These are phyloP conservation scores for Bergia puertoricense DNA, from an alignment of 92 coral and sea anemone genomes.

Conservation along the genomic window DNA sequence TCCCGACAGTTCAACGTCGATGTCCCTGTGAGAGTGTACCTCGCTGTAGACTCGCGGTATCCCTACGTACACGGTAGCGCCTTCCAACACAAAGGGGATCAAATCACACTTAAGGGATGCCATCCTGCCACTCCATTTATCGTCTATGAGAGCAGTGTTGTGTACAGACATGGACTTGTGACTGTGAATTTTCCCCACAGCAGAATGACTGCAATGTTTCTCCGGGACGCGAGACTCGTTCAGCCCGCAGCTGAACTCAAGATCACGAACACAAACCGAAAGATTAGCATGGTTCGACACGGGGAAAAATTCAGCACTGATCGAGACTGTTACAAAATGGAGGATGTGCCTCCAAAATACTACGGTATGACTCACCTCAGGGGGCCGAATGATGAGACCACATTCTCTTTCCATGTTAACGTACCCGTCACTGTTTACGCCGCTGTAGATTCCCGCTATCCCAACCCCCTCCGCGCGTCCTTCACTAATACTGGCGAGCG, in stretches of 20 bases:
- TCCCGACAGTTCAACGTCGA: constrained; percentile 56
- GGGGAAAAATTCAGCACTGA: constrained; percentile 93
- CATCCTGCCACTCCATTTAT: constrained; percentile 71
- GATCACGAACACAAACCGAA: constrained; percentile 53
- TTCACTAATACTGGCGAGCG: constrained; percentile 79
- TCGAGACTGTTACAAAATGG: constrained; percentile 77
- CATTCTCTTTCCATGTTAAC: constrained; percentile 57
- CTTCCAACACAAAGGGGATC: constrained; percentile 65
- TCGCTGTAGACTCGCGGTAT: constrained; percentile 81
- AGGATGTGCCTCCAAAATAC: constrained; percentile 82
- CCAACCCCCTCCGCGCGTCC: constrained; percentile 41
- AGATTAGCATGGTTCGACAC: constrained; percentile 82
- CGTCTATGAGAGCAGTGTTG: constrained; percentile 72
- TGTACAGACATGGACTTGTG: constrained; percentile 74
- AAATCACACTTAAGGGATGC: constrained; percentile 79
- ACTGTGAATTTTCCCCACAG: constrained; percentile 51
- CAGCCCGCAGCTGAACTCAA: constrained; percentile 74
- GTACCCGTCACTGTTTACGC: constrained; percentile 72
- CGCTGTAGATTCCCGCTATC: constrained; percentile 81
- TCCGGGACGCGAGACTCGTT: constrained; percentile 72
- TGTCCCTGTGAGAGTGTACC: constrained; percentile 74
- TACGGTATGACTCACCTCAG: constrained; percentile 93
- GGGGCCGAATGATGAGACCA: constrained; percentile 58
- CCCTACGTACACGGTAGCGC: constrained; percentile 75
- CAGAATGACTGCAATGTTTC: constrained; percentile 80